phyloP scores from a whole-genome alignment of 1,140 invertebrate genomes.

The Fopius arisanus region DNA sequence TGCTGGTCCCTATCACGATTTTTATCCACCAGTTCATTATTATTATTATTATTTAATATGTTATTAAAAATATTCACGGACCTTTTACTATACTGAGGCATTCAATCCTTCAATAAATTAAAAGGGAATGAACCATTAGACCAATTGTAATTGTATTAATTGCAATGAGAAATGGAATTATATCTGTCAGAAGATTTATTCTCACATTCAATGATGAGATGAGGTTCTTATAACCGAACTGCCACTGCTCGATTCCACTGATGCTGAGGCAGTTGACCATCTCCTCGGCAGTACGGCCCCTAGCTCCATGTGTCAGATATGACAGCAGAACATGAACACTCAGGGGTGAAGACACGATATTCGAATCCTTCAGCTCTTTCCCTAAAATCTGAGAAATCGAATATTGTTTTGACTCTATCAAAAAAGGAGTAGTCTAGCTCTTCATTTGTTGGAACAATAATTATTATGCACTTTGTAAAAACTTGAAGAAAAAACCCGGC shows the following conservation, averaged over 20 bases:
- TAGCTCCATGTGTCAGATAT: slow-evolving; percentile 27
- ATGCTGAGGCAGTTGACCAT: slow-evolving; percentile 21
- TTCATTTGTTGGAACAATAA: not conserved
- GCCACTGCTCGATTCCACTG: not conserved
- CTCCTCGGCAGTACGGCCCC: slow-evolving; percentile 25
- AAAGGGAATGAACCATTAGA: too few relatives aligned
- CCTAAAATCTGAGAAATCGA: slow-evolving; percentile 1
- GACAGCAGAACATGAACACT: slow-evolving; percentile 30
- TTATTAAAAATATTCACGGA: not conserved
- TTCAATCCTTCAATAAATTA: too few relatives aligned
- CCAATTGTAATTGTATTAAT: not conserved
- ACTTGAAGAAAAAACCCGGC: slow-evolving; percentile 11
- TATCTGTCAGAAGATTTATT: not conserved
- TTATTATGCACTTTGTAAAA: not conserved
- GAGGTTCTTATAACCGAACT: slow-evolving; percentile 20
- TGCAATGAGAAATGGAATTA: not conserved
- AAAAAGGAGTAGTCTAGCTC: not conserved
- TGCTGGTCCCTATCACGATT: not conserved
- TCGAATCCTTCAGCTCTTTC: not conserved
- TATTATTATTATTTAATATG: not conserved
- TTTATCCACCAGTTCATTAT: too few relatives aligned
- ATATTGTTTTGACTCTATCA: not conserved
- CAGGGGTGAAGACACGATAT: slow-evolving; percentile 30
- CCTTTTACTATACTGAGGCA: too few relatives aligned
- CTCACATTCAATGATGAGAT: slow-evolving; percentile 22